Conservation (phyloP, 2,888 invertebrate species). For the Meghimatium bilineatum region DNA sequence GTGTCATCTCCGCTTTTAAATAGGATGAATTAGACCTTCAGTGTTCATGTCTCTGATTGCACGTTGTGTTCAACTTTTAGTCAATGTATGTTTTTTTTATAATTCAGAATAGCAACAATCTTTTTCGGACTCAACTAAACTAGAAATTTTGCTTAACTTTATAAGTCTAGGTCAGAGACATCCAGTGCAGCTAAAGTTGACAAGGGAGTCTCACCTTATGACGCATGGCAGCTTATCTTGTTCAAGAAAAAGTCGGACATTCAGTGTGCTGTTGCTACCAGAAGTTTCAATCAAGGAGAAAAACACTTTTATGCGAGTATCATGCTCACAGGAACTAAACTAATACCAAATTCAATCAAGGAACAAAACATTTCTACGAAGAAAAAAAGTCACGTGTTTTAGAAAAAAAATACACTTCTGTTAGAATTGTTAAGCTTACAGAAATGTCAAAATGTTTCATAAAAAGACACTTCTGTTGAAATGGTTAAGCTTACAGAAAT, state of each 20-base stretch:
- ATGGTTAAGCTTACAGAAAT: not conserved
- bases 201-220: not conserved
- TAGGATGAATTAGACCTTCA: not conserved
- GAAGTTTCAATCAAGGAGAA: too few relatives aligned
- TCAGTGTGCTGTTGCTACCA: too few relatives aligned
- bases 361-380: too few relatives aligned
- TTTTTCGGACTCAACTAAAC: not conserved
- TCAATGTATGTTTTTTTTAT: too few relatives aligned
- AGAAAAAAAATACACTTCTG: not conserved
- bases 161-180: not conserved
- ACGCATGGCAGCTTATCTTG: too few relatives aligned
- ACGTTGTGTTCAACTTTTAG: too few relatives aligned
- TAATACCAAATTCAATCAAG: too few relatives aligned
- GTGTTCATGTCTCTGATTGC: too few relatives aligned
- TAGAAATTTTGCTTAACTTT: not conserved
- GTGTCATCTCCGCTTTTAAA: not conserved
- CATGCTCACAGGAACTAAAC: too few relatives aligned
- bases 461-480: not conserved
- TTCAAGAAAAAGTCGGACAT: too few relatives aligned
- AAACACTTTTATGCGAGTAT: too few relatives aligned
- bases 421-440: not conserved
- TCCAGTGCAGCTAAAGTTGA: not conserved
- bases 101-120: too few relatives aligned
- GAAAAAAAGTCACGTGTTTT: not conserved
- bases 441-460: not conserved